Base-by-base conservation (phyloP, 1,140 invertebrate genomes). In the Zeugodacus cucurbitae region DNA sequence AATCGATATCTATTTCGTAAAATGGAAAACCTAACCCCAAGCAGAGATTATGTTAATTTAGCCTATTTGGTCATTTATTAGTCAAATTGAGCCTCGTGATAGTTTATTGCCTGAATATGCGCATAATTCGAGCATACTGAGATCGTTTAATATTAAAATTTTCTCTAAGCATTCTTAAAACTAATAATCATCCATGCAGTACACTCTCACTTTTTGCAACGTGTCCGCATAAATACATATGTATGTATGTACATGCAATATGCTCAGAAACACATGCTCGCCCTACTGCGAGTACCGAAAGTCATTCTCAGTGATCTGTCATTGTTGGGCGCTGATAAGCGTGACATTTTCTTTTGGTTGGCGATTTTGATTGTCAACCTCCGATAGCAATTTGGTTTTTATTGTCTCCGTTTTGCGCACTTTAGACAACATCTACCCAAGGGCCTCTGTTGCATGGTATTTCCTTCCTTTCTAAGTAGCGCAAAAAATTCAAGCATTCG, bases 301-400 rank as follows among this genome's bases (percentile, higher is more conserved):
- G 74, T 41, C 74, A 22, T 5, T 34, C 22, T 85, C n/a, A 2
- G 11, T 86, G 82, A 86, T 58, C 11, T 87, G 82, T 32, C 82
- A 86, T 87, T 88, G 41, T 67, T 70, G 57, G 85, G 17, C 62
- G 34, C 41, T 64, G 92, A 92, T 92, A 92, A 90, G 91, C 91
- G 91, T 92, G 92, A 92, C 91, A 92, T 92, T 92, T 92, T 90
- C 89, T 89, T 90, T 91, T 90, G 90, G 90, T 89, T 88, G 88
- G 88, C 88, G 91, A 92, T 92, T 90, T 88, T 82, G 58, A 87
- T 86, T 62, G 26, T 74, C 54, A 44, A 41, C 29, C 58, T 48
- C 22, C 26, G 58, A 67, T 67, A 67, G 87, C 59, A 67, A 67
- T 87, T 87, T 86, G 54, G 26, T 86, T 86, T 32, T 22, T 54